Base-by-base conservation (phyloP, 2,888 invertebrate genomes). In the Drosophila meridionalis region DNA sequence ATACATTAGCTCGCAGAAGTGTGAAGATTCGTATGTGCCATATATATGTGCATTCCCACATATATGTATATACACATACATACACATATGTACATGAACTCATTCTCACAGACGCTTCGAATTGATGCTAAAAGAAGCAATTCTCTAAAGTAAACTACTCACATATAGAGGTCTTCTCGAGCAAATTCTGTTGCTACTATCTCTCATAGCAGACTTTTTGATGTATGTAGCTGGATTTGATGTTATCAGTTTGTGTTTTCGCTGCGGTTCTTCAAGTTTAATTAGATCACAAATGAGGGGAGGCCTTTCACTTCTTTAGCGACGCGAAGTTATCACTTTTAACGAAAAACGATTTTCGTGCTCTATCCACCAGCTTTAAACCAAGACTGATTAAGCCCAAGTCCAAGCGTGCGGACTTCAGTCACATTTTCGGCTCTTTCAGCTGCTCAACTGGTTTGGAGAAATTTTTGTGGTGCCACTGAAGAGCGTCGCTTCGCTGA, bases 381-480 rank as follows among this genome's bases (percentile, higher is more conserved):
- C 48, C 62, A 67, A 76, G 40, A 78, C 80, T 78, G 76, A 80
- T 42, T 52, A 42, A 40, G 45, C 42, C 26, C 36, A 40, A 34
- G 57, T 42, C 58, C 63, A 68, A 64, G 62, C 71, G 56, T 45
- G 55, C 58, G 64, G 63, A 64, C 62, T 68, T 65, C 67, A 68
- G 61, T 48, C 30, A 56, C 42, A 60, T 71, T 78, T 78, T 77
- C 52, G 78, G 76, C 80, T 78, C 76, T 78, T 80, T 65, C 59
- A 76, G 71, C 57, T 76, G 76, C 34, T 62, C 12, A 53, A 78
- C 78, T 76, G 76, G 78, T 78, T 78, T 80, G 78, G 80, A 78
- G 80, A 78, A 78, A 78, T 80, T 80, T 78, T 45, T 64, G 52
- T 52, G 34, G 45, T 42, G 36, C n/a, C 30, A 7, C 48, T 60